phyloP scores from a whole-genome alignment of 2,113 vertebrate genomes.

The Pogona vitticeps region DNA sequence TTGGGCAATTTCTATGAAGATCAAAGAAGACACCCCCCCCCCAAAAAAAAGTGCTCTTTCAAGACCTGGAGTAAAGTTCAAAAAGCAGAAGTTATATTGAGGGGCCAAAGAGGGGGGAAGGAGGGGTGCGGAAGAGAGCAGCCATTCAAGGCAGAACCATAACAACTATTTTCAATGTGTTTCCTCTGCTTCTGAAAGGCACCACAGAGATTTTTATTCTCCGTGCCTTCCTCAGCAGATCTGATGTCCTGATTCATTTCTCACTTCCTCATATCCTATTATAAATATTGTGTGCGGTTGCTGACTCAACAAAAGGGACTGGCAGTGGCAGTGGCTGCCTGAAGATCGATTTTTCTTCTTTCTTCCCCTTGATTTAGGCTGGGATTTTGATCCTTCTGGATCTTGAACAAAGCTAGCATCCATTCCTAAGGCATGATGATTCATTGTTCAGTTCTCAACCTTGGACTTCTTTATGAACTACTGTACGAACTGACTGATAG shows the following conservation, averaged over 20 bases:
- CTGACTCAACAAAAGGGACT: neutral
- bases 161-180: slow-evolving; percentile 24
- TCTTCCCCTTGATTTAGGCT: neutral
- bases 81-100: slow-evolving; percentile 1
- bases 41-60: neutral
- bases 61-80: neutral
- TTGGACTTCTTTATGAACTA: no score
- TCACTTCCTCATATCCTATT: slow-evolving; percentile 22
- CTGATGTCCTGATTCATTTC: slow-evolving; percentile 22
- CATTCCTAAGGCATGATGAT: no score
- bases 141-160: neutral
- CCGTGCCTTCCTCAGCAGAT: slow-evolving; percentile 33
- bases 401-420: neutral
- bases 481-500: no score
- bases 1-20: neutral
- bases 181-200: slow-evolving; percentile 17
- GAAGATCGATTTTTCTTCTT: neutral
- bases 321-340: neutral
- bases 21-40: no score
- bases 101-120: neutral
- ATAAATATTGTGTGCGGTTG: neutral
- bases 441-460: neutral
- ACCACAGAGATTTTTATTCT: neutral
- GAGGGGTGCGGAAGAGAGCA: neutral
- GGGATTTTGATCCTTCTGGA: neutral